phyloP scores from a whole-genome alignment of 2,888 invertebrate species.

The Ariolimax columbianus region DNA sequence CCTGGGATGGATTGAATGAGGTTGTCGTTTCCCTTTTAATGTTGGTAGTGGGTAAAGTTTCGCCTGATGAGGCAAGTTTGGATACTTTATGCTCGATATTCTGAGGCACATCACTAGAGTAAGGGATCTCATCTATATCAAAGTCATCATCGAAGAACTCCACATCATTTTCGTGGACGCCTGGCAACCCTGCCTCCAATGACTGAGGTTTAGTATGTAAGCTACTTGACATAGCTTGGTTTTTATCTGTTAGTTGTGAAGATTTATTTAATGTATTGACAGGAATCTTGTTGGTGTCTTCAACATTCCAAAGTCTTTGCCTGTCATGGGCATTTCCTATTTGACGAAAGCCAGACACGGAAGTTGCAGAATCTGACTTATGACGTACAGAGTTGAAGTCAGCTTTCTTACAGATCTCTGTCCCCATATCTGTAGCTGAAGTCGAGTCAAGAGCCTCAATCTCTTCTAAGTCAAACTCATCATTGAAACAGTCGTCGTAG shows the following conservation, averaged over 20 bases:
- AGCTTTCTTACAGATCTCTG: not conserved
- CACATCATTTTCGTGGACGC: not conserved
- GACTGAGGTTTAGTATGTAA: not conserved
- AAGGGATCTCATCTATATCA: constrained; percentile 17
- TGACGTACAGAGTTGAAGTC: not conserved
- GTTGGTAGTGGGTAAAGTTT: not conserved
- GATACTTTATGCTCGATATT: not conserved
- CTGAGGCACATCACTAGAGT: not conserved
- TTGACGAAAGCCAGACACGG: not conserved
- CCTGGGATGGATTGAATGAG: not conserved
- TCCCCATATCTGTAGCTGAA: not conserved
- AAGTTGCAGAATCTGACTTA: not conserved
- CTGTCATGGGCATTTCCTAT: not conserved
- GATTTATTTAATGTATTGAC: not conserved
- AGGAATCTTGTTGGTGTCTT: not conserved
- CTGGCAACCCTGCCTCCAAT: no score
- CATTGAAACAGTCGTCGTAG: constrained; percentile 16
- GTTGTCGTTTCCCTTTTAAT: not conserved
- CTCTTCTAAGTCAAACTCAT: constrained; percentile 29
- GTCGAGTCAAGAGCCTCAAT: constrained; percentile 30
- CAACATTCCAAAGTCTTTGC: not conserved
- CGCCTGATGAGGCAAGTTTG: not conserved
- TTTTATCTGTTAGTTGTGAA: not conserved
- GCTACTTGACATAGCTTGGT: not conserved
- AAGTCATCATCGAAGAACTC: constrained; percentile 38